A percentile compares a stretch with the other conserved stretches of the same genome.
These are phyloP conservation scores for Paralinhomoeus sp. DNA, from an alignment of 2,888 invertebrate species.

Conservation along the genomic window DNA sequence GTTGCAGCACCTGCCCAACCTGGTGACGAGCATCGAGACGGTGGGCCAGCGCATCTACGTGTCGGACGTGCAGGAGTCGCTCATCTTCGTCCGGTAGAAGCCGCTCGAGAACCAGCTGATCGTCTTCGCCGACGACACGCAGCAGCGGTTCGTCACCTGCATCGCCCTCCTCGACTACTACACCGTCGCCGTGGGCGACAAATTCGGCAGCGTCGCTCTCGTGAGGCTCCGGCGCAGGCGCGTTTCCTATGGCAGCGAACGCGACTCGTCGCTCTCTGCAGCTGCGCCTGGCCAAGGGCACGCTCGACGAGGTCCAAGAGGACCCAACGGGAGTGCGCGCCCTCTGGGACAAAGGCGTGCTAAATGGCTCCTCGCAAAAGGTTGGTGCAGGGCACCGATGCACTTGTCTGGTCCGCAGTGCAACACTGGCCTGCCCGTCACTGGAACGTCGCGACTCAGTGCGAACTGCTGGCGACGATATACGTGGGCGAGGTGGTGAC, in stretches of 20 bases:
- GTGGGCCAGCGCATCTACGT: constrained; percentile 82
- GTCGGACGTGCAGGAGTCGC: constrained; percentile 83
- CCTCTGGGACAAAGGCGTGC: constrained; percentile 61
- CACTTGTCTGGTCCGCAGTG: too few species aligned
- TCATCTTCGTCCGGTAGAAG: constrained; percentile 81
- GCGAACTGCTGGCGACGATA: constrained; percentile 39
- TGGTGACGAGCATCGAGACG: constrained; percentile 72
- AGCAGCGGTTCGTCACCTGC: constrained; percentile 83
- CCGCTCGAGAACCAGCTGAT: constrained; percentile 86
- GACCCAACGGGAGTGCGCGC: constrained; percentile 97
- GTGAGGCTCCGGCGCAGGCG: too few species aligned
- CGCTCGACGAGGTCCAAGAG: constrained; percentile 92
- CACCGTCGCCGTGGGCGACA: constrained; percentile 82
- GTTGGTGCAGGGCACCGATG: constrained; percentile 34
- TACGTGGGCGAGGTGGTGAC: constrained; percentile 87
- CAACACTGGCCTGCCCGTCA: too few species aligned
- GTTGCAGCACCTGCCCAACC: constrained; percentile 68
- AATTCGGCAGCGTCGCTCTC: constrained; percentile 84
- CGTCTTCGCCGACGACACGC: constrained; percentile 92
- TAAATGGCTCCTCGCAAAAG: constrained; percentile 93
- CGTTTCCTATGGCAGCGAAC: too few species aligned
- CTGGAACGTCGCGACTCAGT: too few species aligned
- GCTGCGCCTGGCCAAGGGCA: constrained; percentile 58
- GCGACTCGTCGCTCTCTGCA: too few species aligned
- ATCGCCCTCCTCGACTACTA: constrained; percentile 79